Conservation (phyloP, 1,140 invertebrate genomes). For the Drosophila mauritiana region DNA sequence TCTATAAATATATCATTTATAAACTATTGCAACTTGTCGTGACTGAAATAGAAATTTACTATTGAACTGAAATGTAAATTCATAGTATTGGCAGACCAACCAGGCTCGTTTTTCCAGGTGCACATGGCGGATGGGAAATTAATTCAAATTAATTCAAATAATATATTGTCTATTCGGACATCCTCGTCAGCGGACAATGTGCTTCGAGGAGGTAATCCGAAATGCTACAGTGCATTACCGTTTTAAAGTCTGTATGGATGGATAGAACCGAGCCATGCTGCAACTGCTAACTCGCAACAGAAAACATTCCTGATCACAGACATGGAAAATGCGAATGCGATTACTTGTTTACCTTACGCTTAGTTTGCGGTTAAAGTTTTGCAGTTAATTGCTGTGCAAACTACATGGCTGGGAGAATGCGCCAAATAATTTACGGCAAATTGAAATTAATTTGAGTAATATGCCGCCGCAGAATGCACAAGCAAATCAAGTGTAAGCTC, state of each 20-base stretch:
- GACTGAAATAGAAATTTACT: no score
- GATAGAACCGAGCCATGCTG: neutral
- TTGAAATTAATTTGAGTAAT: slow-evolving; percentile 42
- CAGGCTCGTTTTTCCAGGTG: neutral
- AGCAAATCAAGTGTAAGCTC: slow-evolving; percentile 28
- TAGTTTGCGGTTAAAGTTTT: slow-evolving; percentile 57
- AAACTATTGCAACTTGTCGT: no score
- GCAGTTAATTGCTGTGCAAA: slow-evolving; percentile 61
- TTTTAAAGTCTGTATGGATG: neutral
- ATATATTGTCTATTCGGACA: slow-evolving; percentile 2
- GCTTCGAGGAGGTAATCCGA: neutral
- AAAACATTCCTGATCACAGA: slow-evolving; percentile 17
- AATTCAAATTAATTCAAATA: slow-evolving; percentile 6
- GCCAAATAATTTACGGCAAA: slow-evolving; percentile 40
- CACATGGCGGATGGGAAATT: slow-evolving; percentile 7
- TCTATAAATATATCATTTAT: no score
- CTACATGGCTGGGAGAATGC: slow-evolving; percentile 34
- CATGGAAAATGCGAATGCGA: slow-evolving; percentile 26
- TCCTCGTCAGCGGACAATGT: slow-evolving; percentile 6
- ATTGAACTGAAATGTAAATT: no score
- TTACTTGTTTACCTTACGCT: slow-evolving; percentile 50
- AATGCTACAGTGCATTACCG: neutral
- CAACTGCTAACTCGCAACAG: neutral
- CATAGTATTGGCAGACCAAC: neutral
- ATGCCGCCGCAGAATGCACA: slow-evolving; percentile 5